phyloP scores from a whole-genome alignment of 2,113 vertebrate genomes.

The Barnardius zonarius region DNA sequence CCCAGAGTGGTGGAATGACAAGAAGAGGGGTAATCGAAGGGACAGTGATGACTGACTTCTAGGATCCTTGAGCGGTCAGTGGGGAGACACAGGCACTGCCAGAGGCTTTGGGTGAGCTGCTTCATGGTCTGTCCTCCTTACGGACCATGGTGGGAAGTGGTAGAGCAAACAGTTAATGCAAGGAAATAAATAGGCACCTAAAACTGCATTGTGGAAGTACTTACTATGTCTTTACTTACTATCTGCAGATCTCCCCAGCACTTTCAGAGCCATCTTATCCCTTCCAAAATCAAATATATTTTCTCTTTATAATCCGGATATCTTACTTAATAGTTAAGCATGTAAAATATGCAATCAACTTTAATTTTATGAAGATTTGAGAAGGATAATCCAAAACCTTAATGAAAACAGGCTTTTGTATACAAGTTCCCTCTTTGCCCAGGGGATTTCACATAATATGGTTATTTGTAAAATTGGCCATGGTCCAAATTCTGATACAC shows the following conservation, averaged over 20 bases:
- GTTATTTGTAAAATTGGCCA: background rate
- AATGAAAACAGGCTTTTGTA: background rate
- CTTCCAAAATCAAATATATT: background rate
- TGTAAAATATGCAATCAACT: background rate
- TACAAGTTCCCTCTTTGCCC: background rate
- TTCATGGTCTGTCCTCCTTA: rapidly evolving
- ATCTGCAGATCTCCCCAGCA: background rate
- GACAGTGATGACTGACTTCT: background rate
- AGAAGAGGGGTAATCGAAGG: background rate
- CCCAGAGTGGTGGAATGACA: rapidly evolving
- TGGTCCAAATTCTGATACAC: background rate
- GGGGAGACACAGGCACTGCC: background rate
- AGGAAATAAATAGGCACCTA: background rate
- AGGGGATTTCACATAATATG: background rate
- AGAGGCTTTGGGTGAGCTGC: background rate
- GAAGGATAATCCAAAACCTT: background rate
- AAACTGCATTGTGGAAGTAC: background rate
- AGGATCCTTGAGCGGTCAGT: background rate
- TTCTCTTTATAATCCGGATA: background rate
- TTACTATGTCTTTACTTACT: background rate
- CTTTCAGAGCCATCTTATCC: background rate
- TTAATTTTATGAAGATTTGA: background rate
- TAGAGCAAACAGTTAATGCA: background rate
- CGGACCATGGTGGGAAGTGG: background rate
- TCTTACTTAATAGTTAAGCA: background rate